Base-by-base conservation (phyloP, 2,888 invertebrate genomes). In the Brenthis hecate region DNA sequence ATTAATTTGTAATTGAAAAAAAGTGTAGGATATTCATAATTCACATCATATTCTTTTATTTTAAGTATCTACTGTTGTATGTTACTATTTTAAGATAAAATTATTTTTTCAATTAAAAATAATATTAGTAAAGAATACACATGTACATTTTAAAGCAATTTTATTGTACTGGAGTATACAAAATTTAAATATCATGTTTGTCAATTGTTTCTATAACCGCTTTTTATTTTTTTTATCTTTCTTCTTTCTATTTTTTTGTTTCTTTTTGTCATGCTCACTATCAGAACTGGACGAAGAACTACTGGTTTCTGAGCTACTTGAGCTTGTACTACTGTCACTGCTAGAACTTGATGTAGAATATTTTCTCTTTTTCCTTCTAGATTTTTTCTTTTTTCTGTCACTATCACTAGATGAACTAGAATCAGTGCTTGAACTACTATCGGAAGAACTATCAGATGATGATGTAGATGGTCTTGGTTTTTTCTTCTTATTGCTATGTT, bases 351-450 rank as follows among this genome's bases (percentile, higher is more conserved):
- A 85, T 43, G 87, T 81, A 32, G 88, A 88, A 73, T 80, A 77
- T 68, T 85, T 87, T 73, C 83, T 86, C 72, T 80, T 87, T 74
- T 80, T 86, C 65, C 78, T 80, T 73, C 75, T 79, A 32, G 77
- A 65, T 63, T 80, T 83, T 64, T 80, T 90, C 74, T 83, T 89
- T 67, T 81, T 88, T 61, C 74, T 78, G 70, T 84, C 83, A 51
- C 79, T 80, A 50, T 87, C 88, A 78, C 88, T 89, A 14, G 90
- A 88, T 23, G 89, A 86, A 76, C 86, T 89, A 53, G 87, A 84
- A 6, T 86, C 86, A 74, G 85, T 86, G 72, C 84, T 87, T 4
- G 89, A 82, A 51, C 85, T 90, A 28, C 86, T 81, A 16, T 85
- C 85, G 23, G 89, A 84, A 28, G 89, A 85, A 64, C 82, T 85